phyloP scores from a whole-genome alignment of 2,113 vertebrate species.

The Zootoca vivipara region DNA sequence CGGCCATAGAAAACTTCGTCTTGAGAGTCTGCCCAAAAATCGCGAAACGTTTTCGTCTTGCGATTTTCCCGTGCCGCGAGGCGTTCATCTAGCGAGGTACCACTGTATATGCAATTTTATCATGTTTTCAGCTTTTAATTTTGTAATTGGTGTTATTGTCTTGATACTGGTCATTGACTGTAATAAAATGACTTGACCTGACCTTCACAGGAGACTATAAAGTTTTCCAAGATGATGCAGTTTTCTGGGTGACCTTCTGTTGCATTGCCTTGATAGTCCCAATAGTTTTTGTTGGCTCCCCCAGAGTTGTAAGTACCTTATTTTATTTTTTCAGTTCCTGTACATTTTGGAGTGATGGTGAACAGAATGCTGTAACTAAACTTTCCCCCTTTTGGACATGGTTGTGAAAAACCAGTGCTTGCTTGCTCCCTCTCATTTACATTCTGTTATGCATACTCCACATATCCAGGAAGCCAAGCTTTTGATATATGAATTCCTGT shows the following conservation, averaged over 20 bases:
- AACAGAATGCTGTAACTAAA: not conserved
- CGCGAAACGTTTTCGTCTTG: no score
- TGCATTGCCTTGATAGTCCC: conserved; percentile 81
- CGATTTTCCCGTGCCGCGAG: no score
- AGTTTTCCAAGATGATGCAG: conserved; percentile 80
- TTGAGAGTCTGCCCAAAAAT: no score
- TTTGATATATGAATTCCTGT: not conserved
- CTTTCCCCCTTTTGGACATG: not conserved
- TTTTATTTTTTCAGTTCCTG: conserved; percentile 29
- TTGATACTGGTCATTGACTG: no score
- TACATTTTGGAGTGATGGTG: not conserved
- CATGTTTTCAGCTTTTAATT: no score
- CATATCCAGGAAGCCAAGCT: not conserved
- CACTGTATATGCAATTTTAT: no score
- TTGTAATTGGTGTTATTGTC: no score
- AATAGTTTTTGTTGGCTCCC: conserved; percentile 85
- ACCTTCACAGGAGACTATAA: conserved; percentile 81
- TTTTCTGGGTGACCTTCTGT: conserved; percentile 91
- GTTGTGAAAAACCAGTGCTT: not conserved
- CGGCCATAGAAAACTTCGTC: no score
- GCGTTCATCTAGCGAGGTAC: no score
- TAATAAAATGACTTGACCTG: no score
- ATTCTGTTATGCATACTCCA: not conserved
- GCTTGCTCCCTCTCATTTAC: not conserved
- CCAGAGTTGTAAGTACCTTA: conserved; percentile 82